Base-by-base conservation (phyloP, 2,797 vertebrate species). In the Merluccius polli region DNA sequence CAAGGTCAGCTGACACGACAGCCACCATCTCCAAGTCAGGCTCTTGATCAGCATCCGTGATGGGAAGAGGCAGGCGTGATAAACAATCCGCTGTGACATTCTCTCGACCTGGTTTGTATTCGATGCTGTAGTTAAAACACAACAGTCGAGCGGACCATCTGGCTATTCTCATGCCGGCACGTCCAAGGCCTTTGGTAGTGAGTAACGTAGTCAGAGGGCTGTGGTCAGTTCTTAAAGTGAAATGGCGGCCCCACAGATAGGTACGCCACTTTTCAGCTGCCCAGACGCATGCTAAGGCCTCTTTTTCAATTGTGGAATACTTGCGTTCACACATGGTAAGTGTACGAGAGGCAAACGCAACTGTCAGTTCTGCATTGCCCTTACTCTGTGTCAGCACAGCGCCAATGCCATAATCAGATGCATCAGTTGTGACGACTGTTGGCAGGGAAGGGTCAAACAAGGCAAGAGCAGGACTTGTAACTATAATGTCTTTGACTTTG, bases 401-500 rank as follows among this genome's bases (percentile, higher is more conserved):
- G 21, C 59, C 73, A 4, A 79, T 32, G 33, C 35, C 32, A 31
- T 77, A 76, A 18, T 76, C 73, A 36, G 35, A 80, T 24, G 81
- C 12, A 29, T 69, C 59, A 6, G 67, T 75, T 3, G 70, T 68
- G 21, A 78, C 68, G 36, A 68, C 30, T 15, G 73, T 76, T 0
- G 13, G 65, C 13, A 78, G 65, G 8, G 33, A 13, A 9, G 76
- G 52, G 41, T 78, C 74, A 78, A 74, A 74, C 8, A 76, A 30
- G 2, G 71, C 36, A 32, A 81, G 73, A 2, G 38, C 77, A 33
- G 77, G 24, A 36, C 72, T 73, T 31, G 38, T 15, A 35, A 70
- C 36, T 18, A 75, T 77, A 1, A 75, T 29, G 15, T 69, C 30
- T 76, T 79, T 77, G 3, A 83, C 63, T 32, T 0, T 1, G 2